These are phyloP conservation scores for Lutraria rhynchaena DNA, from an alignment of 1,140 invertebrate species.

Conservation along the genomic window DNA sequence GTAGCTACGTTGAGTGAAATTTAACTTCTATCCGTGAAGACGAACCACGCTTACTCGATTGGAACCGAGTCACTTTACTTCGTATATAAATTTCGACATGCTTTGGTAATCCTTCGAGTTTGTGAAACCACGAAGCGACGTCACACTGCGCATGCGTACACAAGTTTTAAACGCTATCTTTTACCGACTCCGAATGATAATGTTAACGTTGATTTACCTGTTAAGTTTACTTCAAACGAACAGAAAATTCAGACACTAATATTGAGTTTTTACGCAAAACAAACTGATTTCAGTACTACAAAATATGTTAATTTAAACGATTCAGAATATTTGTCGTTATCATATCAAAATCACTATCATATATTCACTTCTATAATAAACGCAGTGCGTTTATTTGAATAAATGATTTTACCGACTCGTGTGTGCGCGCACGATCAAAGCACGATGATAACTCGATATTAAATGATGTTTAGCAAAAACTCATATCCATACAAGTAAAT, in stretches of 20 bases:
- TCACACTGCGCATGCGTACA: conserved; percentile 17
- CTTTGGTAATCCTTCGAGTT: neutral
- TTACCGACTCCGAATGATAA: neutral
- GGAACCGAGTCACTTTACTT: conserved; percentile 31
- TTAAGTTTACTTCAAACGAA: neutral
- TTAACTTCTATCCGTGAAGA: neutral
- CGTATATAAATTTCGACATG: conserved; percentile 25
- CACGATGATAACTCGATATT: neutral
- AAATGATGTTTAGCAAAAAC: neutral
- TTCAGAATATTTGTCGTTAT: neutral
- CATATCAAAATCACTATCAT: neutral
- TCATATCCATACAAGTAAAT: neutral
- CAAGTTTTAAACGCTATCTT: conserved; percentile 30
- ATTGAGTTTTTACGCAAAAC: conserved; percentile 11
- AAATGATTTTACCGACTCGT: neutral
- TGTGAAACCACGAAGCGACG: neutral
- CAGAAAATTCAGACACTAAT: neutral
- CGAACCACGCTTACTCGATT: conserved; percentile 29
- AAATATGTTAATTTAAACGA: neutral
- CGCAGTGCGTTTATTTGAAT: neutral
- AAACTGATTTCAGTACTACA: neutral
- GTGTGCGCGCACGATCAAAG: neutral
- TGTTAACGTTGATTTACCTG: conserved; percentile 18
- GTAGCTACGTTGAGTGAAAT: too few species aligned
- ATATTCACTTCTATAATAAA: neutral